Evolutionary conservation across 1,140 invertebrate genomes (phyloP), one percentile per base, ranked within the genome.

Genomic region (Onthophagus taurus): DNA sequence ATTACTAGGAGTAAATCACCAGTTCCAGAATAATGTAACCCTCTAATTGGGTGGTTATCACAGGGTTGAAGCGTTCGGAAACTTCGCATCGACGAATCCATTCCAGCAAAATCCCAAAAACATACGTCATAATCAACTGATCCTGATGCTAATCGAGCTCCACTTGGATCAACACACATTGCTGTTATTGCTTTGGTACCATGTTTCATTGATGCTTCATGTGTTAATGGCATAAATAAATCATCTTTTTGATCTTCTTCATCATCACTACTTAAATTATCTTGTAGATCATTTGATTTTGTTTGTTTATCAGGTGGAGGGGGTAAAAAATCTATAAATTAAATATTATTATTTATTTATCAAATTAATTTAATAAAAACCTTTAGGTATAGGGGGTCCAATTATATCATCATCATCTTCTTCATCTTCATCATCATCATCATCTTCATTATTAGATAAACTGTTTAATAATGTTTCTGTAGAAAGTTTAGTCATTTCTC

Each of bases 101-200:
- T 97, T 6, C 94, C 94, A 44, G 89, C 85, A 74, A 98, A 99
- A 68, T 99, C 95, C 90, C 91, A 99, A 50, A 98, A 88, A 44
- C 83, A 85, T 0, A 99, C 83, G 52, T 97, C 90, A 68, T 97
- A 99, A 60, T 98, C 93, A 17, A 90, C 78, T 4, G 85, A 88
- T 7, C 95, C 60, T n/a, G 88, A 86, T 0, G 91, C 89, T 9
- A 98, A 66, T 18, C 95, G 71, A 12, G 90, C 86, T 12, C 95
- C 96, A 18, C 91, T 86, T 1, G 90, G 86, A 71, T 99, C 95
- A 1, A 90, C 77, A 8, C 84, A 80, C 3, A 98, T 62, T 0
- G 91, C 91, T 1, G 89, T 81, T 0, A 95, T 81, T 2, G 89
- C 83, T 70, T 89, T 90, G 1, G 57, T 75, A 1, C 92, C 90